Percentiles rank a stretch among this genome's conserved stretches.
These are phyloP conservation scores for Danio jaintianensis DNA, from an alignment of 2,797 vertebrate genomes.

Conservation along the genomic window DNA sequence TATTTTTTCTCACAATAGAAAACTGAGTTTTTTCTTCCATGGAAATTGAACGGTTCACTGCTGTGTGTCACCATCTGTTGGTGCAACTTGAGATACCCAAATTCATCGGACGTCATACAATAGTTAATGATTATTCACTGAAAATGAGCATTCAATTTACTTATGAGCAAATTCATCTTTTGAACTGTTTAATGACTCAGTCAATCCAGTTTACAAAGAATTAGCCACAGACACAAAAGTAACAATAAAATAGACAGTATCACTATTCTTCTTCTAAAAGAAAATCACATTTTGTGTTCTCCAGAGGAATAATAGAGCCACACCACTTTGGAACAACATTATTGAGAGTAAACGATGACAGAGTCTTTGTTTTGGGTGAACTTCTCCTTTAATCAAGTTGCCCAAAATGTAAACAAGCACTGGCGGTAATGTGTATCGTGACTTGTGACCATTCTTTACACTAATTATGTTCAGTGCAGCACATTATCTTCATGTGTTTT, in stretches of 20 bases:
- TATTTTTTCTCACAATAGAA: too few relatives aligned
- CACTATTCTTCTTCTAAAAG: not conserved
- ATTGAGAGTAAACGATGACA: not conserved
- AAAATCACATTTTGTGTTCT: not conserved
- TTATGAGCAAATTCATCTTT: not conserved
- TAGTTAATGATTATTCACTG: not conserved
- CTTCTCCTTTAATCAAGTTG: not conserved
- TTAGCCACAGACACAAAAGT: too few relatives aligned
- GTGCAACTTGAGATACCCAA: too few relatives aligned
- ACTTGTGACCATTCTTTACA: not conserved
- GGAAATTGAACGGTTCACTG: too few relatives aligned
- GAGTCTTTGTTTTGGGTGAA: not conserved
- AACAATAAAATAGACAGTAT: not conserved
- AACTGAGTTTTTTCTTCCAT: too few relatives aligned
- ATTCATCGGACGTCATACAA: not conserved
- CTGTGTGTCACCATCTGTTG: too few relatives aligned
- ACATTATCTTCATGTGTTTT: conserved; percentile 15
- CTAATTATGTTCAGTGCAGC: not conserved
- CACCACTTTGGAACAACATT: not conserved
- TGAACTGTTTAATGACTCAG: not conserved
- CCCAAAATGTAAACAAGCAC: conserved; percentile 4
- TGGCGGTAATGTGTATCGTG: not conserved
- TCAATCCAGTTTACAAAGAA: too few relatives aligned
- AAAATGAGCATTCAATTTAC: not conserved
- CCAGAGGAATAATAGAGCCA: not conserved